Evolutionary conservation across 2,113 vertebrate species (phyloP).

Genomic region (Catagonus wagneri): DNA sequence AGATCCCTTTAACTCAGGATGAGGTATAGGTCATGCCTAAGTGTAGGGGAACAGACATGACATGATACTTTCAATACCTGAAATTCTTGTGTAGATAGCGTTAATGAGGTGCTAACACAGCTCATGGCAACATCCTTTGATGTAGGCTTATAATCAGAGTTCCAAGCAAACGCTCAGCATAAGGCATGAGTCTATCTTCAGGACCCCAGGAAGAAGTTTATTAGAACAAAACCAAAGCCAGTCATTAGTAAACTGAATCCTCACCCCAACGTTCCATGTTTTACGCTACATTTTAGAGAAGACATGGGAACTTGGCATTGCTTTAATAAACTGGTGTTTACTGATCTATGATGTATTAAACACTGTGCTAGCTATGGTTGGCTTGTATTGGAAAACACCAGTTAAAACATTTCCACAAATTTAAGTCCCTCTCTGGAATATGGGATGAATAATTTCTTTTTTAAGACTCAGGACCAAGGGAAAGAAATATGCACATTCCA

Average conservation of each 20-base stretch:
- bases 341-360: not conserved
- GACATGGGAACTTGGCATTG: not conserved
- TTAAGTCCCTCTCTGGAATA: not conserved
- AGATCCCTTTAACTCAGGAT: conserved; percentile 56
- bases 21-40: not conserved
- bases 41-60: not conserved
- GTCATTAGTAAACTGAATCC: not conserved
- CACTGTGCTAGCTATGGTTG: not conserved
- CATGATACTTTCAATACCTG: not conserved
- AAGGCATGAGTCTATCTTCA: conserved; percentile 10
- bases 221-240: conserved; percentile 44
- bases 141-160: conserved; percentile 56
- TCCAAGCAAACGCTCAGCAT: conserved; percentile 11
- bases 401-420: not conserved
- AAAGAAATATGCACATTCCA: not conserved
- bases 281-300: not conserved
- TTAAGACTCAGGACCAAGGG: not conserved
- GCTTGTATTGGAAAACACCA: not conserved
- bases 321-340: not conserved
- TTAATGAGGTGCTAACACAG: conserved; percentile 75
- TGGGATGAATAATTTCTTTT: not conserved
- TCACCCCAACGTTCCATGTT: not conserved
- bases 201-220: conserved; percentile 33
- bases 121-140: conserved; percentile 63
- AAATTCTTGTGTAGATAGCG: conserved; percentile 25